Conservation (phyloP, 2,888 invertebrate species). For the Machimus rusticus region DNA sequence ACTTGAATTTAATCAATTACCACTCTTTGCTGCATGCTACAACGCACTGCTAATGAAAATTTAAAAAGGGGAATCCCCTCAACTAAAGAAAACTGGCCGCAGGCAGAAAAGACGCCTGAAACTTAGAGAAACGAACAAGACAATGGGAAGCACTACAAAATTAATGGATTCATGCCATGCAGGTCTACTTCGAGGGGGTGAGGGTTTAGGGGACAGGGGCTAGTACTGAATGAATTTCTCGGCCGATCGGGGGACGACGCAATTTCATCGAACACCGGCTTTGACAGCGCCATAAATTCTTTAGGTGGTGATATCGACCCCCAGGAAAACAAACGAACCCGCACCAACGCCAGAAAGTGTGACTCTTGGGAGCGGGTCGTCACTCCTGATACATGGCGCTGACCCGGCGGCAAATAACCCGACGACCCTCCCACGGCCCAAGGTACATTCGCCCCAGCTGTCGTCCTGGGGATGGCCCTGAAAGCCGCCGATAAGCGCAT, state of each 20-base stretch:
- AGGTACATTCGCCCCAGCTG: background rate
- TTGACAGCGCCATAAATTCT: slow-evolving; percentile 4
- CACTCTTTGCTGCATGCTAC: slow-evolving; percentile 55
- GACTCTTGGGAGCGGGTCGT: background rate
- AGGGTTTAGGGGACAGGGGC: background rate
- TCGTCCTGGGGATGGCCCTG: background rate
- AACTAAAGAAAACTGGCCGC: background rate
- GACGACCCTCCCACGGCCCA: slow-evolving; percentile 19
- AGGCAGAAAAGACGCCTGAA: background rate
- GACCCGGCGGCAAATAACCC: slow-evolving; percentile 24
- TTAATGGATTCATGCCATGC: slow-evolving; percentile 32
- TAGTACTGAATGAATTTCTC: background rate
- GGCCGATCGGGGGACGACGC: background rate
- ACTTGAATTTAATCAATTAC: slow-evolving; percentile 77
- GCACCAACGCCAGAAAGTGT: background rate
- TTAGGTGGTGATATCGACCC: slow-evolving; percentile 6
- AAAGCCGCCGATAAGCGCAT: background rate
- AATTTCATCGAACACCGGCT: slow-evolving; percentile 7
- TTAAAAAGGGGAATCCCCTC: background rate
- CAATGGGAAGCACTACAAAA: slow-evolving; percentile 18
- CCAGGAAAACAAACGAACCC: background rate
- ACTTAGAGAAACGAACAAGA: background rate
- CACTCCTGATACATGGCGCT: background rate
- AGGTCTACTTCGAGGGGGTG: background rate
- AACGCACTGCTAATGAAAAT: slow-evolving; percentile 37